These are phyloP conservation scores for Anthrax anthrax DNA, from an alignment of 2,888 invertebrate species.

Conservation along the genomic window DNA sequence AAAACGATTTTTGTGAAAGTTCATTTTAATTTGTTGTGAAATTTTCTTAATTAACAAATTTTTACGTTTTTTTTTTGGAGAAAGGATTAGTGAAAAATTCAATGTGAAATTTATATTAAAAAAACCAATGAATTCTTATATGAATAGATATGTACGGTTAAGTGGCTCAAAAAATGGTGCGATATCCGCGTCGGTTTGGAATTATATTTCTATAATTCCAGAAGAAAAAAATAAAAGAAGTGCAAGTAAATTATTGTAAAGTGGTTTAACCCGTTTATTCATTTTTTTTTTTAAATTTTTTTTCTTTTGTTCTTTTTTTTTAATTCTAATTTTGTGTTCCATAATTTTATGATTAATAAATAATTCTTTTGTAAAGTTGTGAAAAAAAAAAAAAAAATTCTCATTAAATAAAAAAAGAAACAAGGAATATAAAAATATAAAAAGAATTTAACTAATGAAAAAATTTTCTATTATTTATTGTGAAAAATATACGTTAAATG, in stretches of 20 bases:
- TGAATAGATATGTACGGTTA: constrained; percentile 6
- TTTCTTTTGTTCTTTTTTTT: no score
- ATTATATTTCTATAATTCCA: neutral
- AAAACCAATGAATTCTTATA: constrained; percentile 1
- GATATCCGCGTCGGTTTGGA: neutral
- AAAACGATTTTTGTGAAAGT: constrained; percentile 6
- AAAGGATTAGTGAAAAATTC: neutral
- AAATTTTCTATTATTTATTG: neutral
- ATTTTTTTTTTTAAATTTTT: no score
- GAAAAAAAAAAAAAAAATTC: no score
- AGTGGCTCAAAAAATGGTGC: constrained; percentile 8
- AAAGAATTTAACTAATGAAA: neutral
- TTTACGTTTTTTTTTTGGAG: no score
- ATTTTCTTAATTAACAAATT: constrained; percentile 1
- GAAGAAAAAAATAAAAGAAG: neutral
- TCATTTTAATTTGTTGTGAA: no score
- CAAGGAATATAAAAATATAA: neutral
- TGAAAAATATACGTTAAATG: constrained; percentile 10
- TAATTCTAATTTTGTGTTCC: no score
- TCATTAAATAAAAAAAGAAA: no score
- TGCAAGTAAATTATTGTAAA: neutral
- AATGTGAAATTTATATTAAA: constrained; percentile 3
- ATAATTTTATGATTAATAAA: no score
- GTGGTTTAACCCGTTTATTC: neutral
- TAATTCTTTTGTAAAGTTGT: no score